A percentile compares a stretch with the other conserved stretches of the same genome.
These are phyloP conservation scores for Agapornis canus DNA, from an alignment of 2,797 vertebrate genomes.

Conservation along the genomic window DNA sequence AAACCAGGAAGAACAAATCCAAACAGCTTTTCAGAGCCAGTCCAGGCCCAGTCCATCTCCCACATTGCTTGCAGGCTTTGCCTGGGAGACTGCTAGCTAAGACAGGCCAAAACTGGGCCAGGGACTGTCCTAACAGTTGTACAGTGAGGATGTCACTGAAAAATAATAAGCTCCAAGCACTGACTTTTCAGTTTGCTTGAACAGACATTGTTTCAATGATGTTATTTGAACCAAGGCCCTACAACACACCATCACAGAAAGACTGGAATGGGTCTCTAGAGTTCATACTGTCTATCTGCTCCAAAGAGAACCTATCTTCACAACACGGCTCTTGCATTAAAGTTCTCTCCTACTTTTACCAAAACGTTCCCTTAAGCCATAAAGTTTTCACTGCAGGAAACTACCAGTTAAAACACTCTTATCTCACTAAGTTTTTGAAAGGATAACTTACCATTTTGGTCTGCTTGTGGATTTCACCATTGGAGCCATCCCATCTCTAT, in stretches of 20 bases:
- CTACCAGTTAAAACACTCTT: neutral
- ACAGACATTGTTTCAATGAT: neutral
- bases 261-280: neutral
- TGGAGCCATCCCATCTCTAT: conserved; percentile 97
- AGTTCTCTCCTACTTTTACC: neutral
- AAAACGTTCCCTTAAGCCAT: neutral
- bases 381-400: neutral
- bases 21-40: neutral
- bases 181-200: neutral
- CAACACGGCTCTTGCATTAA: neutral
- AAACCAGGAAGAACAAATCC: neutral
- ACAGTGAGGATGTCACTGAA: accelerated
- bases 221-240: neutral
- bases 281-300: neutral
- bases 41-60: neutral
- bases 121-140: neutral
- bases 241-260: neutral
- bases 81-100: neutral
- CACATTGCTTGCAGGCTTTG: neutral
- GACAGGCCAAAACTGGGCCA: neutral
- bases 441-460: conserved; percentile 88
- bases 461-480: conserved; percentile 96
- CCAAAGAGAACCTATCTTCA: neutral
- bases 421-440: neutral
- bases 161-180: neutral